phyloP scores from a whole-genome alignment of 2,888 invertebrate genomes.

The Drosophila quinaria region DNA sequence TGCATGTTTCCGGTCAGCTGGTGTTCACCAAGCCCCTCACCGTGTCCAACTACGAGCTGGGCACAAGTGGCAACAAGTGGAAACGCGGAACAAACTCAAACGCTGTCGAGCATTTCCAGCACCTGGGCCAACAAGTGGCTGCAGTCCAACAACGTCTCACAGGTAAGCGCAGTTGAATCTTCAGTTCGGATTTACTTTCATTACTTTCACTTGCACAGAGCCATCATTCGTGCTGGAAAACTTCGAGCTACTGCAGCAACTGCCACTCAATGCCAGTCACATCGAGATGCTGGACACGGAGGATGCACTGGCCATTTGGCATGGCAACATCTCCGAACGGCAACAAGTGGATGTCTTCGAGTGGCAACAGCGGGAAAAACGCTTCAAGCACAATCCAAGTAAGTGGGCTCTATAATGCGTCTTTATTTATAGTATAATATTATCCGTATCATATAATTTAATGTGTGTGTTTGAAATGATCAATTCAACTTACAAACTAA shows the following conservation, averaged over 20 bases:
- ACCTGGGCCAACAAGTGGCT: conserved; percentile 47
- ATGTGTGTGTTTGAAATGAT: conserved; percentile 36
- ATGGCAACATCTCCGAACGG: conserved; percentile 24
- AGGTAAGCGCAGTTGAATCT: conserved; percentile 37
- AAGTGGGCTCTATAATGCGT: conserved; percentile 62
- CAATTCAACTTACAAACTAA: conserved; percentile 57
- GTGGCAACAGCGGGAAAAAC: conserved; percentile 66
- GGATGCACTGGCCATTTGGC: conserved; percentile 70
- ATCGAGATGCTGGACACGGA: conserved; percentile 54
- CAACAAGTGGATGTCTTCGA: conserved; percentile 55
- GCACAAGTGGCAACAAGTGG: conserved; percentile 31
- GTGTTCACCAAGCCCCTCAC: conserved; percentile 73
- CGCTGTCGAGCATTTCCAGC: conserved; percentile 33
- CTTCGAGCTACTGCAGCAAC: conserved; percentile 76
- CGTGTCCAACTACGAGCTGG: conserved; percentile 69
- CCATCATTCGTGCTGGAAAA: conserved; percentile 65
- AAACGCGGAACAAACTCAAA: conserved; percentile 35
- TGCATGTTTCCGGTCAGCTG: conserved; percentile 70
- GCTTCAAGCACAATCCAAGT: conserved; percentile 74
- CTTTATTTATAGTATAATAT: conserved; percentile 59
- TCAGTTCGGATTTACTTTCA: too few species aligned
- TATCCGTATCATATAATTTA: conserved; percentile 43
- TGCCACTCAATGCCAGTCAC: conserved; percentile 57
- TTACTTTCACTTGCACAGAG: conserved; percentile 30
- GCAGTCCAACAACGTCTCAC: conserved; percentile 57